A percentile compares a stretch with the other conserved stretches of the same genome.
phyloP scores from a whole-genome alignment of 2,113 vertebrate genomes.

The Oreotragus oreotragus region DNA sequence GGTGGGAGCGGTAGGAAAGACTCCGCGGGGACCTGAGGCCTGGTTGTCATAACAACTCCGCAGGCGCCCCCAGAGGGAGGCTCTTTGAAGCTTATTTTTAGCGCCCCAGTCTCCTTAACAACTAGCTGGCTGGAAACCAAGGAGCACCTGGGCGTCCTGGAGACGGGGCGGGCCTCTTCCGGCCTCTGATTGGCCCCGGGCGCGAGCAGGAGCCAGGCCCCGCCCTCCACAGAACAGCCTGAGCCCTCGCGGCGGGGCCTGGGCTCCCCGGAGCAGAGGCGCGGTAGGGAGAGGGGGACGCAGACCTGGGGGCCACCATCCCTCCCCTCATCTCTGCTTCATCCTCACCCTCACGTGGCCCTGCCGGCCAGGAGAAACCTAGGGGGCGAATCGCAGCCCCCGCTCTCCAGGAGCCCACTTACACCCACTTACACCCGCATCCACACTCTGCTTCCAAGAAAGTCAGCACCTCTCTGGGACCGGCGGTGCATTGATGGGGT shows the following conservation, averaged over 20 bases:
- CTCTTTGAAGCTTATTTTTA: slow-evolving; percentile 73
- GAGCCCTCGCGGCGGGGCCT: not conserved
- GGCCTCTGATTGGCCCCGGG: not conserved
- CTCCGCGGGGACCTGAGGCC: not conserved
- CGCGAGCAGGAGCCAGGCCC: not conserved
- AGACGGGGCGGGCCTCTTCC: not conserved
- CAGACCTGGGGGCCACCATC: fast-evolving
- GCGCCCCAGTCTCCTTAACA: slow-evolving; percentile 66
- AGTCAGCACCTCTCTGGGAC: not conserved
- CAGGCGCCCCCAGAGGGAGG: slow-evolving; percentile 27
- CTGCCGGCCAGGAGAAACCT: not conserved
- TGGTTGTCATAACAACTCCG: slow-evolving; percentile 75
- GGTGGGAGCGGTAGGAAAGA: not conserved
- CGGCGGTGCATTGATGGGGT: fast-evolving
- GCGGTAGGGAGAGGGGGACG: not conserved
- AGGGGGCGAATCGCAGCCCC: not conserved
- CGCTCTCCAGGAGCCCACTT: too few species aligned
- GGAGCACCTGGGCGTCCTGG: slow-evolving; percentile 50
- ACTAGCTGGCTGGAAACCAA: slow-evolving; percentile 51
- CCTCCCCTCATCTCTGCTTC: too few species aligned
- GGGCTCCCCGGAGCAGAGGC: fast-evolving
- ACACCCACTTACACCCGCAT: fast-evolving
- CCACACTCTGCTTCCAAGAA: fast-evolving
- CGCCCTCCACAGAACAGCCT: not conserved
- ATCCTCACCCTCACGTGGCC: not conserved